These are phyloP conservation scores for Nephrocerus scutellatus DNA, from an alignment of 2,888 invertebrate species.

Conservation along the genomic window DNA sequence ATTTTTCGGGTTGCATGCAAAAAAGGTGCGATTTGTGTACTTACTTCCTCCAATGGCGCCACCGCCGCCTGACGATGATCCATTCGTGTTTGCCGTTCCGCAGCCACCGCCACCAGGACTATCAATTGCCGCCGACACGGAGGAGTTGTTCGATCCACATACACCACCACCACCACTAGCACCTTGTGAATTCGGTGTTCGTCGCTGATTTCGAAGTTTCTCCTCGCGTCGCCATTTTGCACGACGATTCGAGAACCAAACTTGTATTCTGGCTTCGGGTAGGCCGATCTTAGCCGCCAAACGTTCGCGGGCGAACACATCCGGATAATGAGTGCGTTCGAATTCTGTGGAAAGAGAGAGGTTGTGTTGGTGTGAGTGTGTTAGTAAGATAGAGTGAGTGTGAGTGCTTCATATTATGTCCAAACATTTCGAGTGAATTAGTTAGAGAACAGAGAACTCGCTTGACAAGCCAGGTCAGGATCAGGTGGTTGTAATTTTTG, in stretches of 20 bases:
- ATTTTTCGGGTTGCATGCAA: conserved; percentile 22
- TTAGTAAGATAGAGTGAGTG: no score
- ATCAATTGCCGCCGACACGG: no score
- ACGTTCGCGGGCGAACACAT: conserved; percentile 87
- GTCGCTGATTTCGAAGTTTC: conserved; percentile 87
- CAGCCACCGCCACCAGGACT: conserved; percentile 31
- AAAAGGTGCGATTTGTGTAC: not conserved
- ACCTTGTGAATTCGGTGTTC: conserved; percentile 48
- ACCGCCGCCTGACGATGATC: no score
- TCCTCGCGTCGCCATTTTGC: conserved; percentile 98
- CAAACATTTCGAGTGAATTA: not conserved
- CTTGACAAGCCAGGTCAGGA: no score
- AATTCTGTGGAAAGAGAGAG: conserved; percentile 60
- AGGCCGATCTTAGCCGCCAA: conserved; percentile 86
- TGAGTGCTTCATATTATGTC: no score
- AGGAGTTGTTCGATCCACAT: no score
- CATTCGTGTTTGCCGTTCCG: no score
- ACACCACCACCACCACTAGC: conserved; percentile 18
- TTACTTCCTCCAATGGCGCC: not conserved
- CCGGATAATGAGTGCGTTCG: conserved; percentile 90
- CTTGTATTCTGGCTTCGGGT: conserved; percentile 91
- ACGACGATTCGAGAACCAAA: conserved; percentile 71
- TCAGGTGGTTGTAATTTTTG: no score
- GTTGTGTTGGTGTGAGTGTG: no score
- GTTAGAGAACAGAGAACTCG: not conserved